Evolutionary conservation across 1,140 invertebrate species (phyloP).

Genomic region (Alviniconcha marisindica): DNA sequence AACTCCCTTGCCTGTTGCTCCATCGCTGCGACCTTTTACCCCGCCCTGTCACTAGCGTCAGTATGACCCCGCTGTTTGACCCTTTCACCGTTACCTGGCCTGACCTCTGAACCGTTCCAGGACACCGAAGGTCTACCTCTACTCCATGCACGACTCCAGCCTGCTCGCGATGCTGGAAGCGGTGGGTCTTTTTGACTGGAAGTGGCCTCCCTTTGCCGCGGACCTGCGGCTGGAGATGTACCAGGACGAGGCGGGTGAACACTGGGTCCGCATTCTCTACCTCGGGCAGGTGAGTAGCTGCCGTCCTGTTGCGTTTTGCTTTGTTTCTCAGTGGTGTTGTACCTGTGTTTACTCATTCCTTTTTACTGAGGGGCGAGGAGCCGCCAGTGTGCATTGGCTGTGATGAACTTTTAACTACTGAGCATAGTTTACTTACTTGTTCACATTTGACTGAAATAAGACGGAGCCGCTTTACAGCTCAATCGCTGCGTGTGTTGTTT

Average conservation of each 20-base stretch:
- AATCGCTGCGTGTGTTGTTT: no score
- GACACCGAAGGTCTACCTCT: slow-evolving; percentile 52
- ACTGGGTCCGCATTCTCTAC: slow-evolving; percentile 63
- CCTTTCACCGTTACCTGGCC: no score
- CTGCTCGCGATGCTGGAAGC: slow-evolving; percentile 57
- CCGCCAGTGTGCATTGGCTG: background rate
- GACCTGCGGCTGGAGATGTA: slow-evolving; percentile 66
- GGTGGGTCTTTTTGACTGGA: slow-evolving; percentile 56
- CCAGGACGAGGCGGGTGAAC: slow-evolving; percentile 50
- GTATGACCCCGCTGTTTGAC: no score
- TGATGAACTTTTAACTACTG: background rate
- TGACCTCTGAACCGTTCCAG: no score
- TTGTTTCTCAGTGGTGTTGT: background rate
- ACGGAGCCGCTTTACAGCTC: background rate
- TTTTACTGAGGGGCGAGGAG: background rate
- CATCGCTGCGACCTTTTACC: no score
- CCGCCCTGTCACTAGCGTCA: no score
- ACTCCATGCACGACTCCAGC: slow-evolving; percentile 67
- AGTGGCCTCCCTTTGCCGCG: slow-evolving; percentile 69
- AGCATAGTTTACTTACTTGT: background rate
- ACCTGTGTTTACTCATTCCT: background rate
- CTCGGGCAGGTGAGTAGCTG: slow-evolving; percentile 57
- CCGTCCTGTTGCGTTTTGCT: background rate
- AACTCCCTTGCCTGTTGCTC: no score
- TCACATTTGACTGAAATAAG: background rate